Base-by-base conservation (phyloP, 2,888 invertebrate genomes). In the Melanostoma mellinum region DNA sequence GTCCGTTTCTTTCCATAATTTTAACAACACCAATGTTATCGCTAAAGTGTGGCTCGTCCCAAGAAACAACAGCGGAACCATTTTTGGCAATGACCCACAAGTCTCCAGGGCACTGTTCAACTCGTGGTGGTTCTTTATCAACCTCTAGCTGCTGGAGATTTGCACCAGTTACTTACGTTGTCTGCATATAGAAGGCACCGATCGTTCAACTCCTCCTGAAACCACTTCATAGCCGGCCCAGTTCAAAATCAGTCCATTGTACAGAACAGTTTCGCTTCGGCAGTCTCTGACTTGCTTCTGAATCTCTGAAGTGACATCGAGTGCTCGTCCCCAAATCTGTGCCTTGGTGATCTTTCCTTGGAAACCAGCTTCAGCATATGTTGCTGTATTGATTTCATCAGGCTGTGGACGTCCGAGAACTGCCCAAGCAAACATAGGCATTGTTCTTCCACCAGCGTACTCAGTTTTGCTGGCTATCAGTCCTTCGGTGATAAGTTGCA, bases 221-320 rank as follows among this genome's bases (percentile, higher is more conserved):
- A 96, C 95, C 85, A 96, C 95, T 89, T 98, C 97, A 89, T 98
- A 99, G 32, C 98, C 98, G 40, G 97, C 95, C 97, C 98, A 99
- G 33, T 97, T 97, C 0, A 98, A 92, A 3, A 97, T 94, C 4
- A 99, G 92, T 3, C 95, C 96, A 87, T 94, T 94, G 90, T 97
- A 97, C 3, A 98, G 92, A 0, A 98, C 97, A 0, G 98, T 97
- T 87, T 98, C 97, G 3, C 97, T 97, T 87, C 97, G 94, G 89
- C 98, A 98, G 88, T 97, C 97, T 35, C 97, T 94, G 0, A 97
- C 97, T 93, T 98, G 97, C 89, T 97, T 97, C 87, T 98, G 98
- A 85, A 98, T 95, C 91, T 98, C 98, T 79, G 96, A 96, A 3
- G 97, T 97, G 20, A 97, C 95, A 89, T 98, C 98, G 0, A 98